Base-by-base conservation (phyloP, 92 coral and sea anemone genomes). In the Phenganax subtilis region DNA sequence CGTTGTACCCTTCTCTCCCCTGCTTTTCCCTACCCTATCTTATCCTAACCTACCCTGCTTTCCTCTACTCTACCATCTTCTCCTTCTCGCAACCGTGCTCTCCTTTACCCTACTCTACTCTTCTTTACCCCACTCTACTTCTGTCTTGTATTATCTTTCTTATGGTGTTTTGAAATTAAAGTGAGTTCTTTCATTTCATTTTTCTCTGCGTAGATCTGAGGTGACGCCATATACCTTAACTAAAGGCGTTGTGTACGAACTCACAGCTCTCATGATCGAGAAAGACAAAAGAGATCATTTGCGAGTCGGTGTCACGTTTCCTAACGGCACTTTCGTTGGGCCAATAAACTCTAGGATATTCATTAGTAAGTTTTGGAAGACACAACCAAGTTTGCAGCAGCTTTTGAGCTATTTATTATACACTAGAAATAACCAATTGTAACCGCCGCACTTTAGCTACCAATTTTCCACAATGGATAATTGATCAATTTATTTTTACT, bases 251-350 rank as follows among this genome's bases (percentile, higher is more conserved):
- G 83, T 79, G n/a, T 79, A 79, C 37, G 74, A 79, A 54, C 51
- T 79, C 28, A 51, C 61, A 28, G 73, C 62, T 6, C 0, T 79
- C 7, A 63, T 65, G 83, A 12, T 10, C 0, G 60, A 63, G 55
- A 68, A 3, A 4, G 29, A 20, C 1, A 56, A 68, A 52, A 31
- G n/a, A 51, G 61, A 62, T 79, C 61, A 79, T 79, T 65, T 65
- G 27, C 72, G 83, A 62, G 83, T 79, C 20, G 83, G 83, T 9
- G 74, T 79, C 1, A n/a, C 57, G 6, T 54, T 79, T 53, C 83
- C 83, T 9, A 65, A 54, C 53, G 83, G 83, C 16, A 14, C 54
- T 14, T 51, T n/a, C 65, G 72, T 60, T 17, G 16, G 83, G n/a
- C 83, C 83, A 12, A 51, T 79, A 8, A 79, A 62, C 15, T 17